Conservation (phyloP, 2,797 vertebrate genomes). For the Galago senegalensis region DNA sequence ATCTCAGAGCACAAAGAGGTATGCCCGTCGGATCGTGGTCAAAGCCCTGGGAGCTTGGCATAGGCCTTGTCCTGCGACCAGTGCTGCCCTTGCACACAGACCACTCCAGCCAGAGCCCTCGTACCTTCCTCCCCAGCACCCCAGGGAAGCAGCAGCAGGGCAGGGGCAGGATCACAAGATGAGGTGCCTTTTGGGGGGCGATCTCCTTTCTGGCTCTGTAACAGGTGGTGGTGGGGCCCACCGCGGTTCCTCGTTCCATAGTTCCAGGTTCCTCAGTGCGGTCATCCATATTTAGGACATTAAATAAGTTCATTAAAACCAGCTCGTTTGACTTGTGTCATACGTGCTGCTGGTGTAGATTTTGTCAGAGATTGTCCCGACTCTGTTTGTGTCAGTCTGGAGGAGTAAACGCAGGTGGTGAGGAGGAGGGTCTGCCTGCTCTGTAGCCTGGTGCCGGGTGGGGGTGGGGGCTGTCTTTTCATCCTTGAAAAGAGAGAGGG, state of each 20-base stretch:
- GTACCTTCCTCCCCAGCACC: too few relatives aligned
- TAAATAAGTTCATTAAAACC: background rate
- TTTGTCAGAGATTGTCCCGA: background rate
- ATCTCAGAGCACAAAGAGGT: background rate
- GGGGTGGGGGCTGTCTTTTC: background rate
- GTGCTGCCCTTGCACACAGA: background rate
- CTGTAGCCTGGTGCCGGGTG: background rate
- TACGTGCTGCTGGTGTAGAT: background rate
- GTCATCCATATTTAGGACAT: background rate
- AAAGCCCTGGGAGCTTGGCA: background rate
- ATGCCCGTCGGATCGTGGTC: background rate
- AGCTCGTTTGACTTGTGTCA: background rate
- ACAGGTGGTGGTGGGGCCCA: fast-evolving
- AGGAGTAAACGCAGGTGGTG: background rate
- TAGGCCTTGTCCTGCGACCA: background rate
- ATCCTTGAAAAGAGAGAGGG: background rate
- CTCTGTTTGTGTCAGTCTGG: too few relatives aligned
- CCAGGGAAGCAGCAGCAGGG: background rate
- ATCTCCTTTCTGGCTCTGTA: background rate
- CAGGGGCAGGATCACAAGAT: background rate
- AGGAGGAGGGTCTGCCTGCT: fast-evolving
- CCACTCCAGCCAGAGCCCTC: fast-evolving
- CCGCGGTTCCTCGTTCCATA: background rate
- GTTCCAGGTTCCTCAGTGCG: background rate
- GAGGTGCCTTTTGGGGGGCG: background rate